phyloP scores from a whole-genome alignment of 2,797 vertebrate genomes.

The Acanthornis magna region DNA sequence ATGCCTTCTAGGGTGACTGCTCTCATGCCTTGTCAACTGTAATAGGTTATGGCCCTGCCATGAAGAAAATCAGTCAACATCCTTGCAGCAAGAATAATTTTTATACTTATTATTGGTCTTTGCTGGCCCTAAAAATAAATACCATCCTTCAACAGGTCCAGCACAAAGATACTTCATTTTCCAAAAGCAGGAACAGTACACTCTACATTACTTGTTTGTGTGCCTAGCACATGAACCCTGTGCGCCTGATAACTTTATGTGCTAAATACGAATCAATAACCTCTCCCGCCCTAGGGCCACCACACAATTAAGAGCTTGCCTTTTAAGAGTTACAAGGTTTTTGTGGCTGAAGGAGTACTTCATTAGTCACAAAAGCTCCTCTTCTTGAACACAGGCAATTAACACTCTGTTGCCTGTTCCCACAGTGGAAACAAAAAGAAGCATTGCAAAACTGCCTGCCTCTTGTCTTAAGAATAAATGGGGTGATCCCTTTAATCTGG shows the following conservation, averaged over 20 bases:
- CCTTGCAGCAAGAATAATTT: background rate
- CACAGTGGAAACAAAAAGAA: slow-evolving; percentile 46
- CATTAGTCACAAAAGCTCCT: slow-evolving; percentile 41
- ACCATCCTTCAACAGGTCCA: background rate
- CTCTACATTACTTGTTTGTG: background rate
- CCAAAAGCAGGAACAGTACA: background rate
- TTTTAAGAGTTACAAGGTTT: background rate
- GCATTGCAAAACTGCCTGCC: slow-evolving; percentile 38
- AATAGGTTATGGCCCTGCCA: background rate
- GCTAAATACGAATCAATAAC: background rate
- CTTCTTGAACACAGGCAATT: slow-evolving; percentile 19
- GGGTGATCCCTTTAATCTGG: slow-evolving; percentile 59
- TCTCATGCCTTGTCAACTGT: background rate
- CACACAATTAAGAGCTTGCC: background rate
- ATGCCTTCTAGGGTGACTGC: background rate
- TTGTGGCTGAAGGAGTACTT: slow-evolving; percentile 6
- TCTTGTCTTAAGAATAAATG: slow-evolving; percentile 6
- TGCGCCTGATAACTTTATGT: background rate
- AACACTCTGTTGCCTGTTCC: slow-evolving; percentile 47
- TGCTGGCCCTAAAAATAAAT: background rate
- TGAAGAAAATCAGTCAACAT: background rate
- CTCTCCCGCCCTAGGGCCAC: background rate
- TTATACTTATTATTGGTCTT: background rate
- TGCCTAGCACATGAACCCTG: background rate
- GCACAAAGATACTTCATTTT: background rate